phyloP scores from a whole-genome alignment of 2,113 vertebrate genomes.

The Neopipo cinnamomea region DNA sequence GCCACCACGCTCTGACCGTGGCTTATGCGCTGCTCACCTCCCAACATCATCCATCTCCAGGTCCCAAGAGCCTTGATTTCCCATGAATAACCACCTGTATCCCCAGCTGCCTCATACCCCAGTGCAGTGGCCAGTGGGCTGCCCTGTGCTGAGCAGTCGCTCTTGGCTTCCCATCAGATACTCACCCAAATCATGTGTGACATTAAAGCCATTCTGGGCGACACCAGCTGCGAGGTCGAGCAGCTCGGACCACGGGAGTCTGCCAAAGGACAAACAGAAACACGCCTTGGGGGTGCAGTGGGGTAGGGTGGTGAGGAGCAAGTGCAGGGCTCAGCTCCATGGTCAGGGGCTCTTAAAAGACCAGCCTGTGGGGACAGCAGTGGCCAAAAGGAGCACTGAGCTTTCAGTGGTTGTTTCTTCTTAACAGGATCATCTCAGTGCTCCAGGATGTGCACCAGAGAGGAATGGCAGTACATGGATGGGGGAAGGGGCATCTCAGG shows the following conservation, averaged over 20 bases:
- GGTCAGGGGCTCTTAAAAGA: neutral
- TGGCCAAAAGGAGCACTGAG: neutral
- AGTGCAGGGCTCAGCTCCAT: rapidly evolving
- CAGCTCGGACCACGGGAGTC: constrained; percentile 87
- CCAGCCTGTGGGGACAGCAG: neutral
- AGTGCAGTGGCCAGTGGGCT: neutral
- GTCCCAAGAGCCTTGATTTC: neutral
- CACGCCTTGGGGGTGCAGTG: rapidly evolving
- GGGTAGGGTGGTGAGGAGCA: neutral
- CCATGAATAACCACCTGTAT: neutral
- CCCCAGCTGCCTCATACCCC: neutral
- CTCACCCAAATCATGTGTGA: constrained; percentile 86
- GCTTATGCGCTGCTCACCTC: neutral
- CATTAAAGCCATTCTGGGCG: constrained; percentile 91
- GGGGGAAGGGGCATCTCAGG: neutral
- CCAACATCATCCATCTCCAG: neutral
- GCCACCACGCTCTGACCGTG: rapidly evolving
- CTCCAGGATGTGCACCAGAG: neutral
- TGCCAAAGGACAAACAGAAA: constrained; percentile 54
- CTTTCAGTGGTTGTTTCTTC: neutral
- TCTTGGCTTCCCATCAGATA: neutral
- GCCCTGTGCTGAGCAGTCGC: neutral
- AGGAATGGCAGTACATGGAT: neutral
- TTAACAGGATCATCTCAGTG: neutral
- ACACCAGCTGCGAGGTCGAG: constrained; percentile 82